Base-by-base conservation (phyloP, 2,113 vertebrate genomes). In the Prinia subflava region DNA sequence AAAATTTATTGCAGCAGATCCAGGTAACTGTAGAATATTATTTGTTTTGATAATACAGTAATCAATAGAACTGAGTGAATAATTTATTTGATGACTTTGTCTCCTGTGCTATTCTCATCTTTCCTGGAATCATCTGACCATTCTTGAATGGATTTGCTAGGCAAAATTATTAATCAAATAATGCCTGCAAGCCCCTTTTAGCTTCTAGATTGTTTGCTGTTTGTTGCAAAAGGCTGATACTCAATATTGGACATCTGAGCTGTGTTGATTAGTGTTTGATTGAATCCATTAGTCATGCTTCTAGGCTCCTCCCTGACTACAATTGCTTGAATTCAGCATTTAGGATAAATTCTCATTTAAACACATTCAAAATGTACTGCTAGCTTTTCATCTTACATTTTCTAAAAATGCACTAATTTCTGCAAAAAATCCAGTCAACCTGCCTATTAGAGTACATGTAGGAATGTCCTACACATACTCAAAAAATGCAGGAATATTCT, bases 1-100 rank as follows among this genome's bases (percentile, higher is more conserved):
- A 99, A 98, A 99, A 99, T 97, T 98, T 99, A 95, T 97, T 99
- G 49, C 99, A 99, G 96, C 99, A 99, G 97, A 99, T 99, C 87
- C 99, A 99, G 99, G 99, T 99, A 97, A 97, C 90, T 49, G 37
- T 41, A 82, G 83, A 91, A 57, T 87, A 87, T 78, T 73, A 74
- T 71, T 53, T 95, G 75, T 90, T 94, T 89, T 90, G 82, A 60
- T 87, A 90, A 91, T 90, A 84, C 39, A 59, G 20, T 84, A 63
- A 90, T 95, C 94, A 91, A 93, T 93, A 64, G 80, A 94, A 85
- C 37, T 35, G 83, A 80, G 70, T 94, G 67, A 92, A 95, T 97
- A 92, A 96, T 95, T 94, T 89, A 96, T 94, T 77, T 80, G 50
- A 93, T 84, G 68, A 82, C 87, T 93, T 93, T 55, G 42, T 86